These are phyloP conservation scores for Morpho helenor DNA, from an alignment of 2,888 invertebrate species.

Conservation along the genomic window DNA sequence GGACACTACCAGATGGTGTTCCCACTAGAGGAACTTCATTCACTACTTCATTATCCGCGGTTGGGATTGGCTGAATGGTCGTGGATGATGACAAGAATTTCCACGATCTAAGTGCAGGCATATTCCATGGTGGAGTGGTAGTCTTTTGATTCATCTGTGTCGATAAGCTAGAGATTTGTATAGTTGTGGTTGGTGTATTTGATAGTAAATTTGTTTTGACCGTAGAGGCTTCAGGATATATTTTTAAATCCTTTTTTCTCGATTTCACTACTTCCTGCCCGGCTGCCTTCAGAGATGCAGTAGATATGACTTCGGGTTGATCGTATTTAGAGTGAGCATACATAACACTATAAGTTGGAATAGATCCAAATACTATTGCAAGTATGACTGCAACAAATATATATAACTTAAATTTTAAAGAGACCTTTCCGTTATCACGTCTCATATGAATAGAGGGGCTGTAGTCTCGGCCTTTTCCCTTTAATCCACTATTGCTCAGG, in stretches of 20 bases:
- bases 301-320: slow-evolving; percentile 41
- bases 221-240: slow-evolving; percentile 46
- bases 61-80: slow-evolving; percentile 51
- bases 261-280: slow-evolving; percentile 54
- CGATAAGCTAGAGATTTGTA: slow-evolving; percentile 38
- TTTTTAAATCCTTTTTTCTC: slow-evolving; percentile 63
- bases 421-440: slow-evolving; percentile 54
- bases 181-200: slow-evolving; percentile 38
- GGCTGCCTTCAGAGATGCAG: slow-evolving; percentile 46
- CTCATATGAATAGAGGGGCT: slow-evolving; percentile 69
- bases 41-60: slow-evolving; percentile 47
- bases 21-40: slow-evolving; percentile 49
- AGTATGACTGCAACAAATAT: slow-evolving; percentile 55
- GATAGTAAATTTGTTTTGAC: slow-evolving; percentile 45
- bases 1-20: slow-evolving; percentile 53
- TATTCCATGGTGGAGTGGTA: slow-evolving; percentile 60
- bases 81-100: slow-evolving; percentile 54
- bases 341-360: slow-evolving; percentile 56
- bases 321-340: slow-evolving; percentile 43
- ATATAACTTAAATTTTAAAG: slow-evolving; percentile 58
- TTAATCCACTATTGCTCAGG: slow-evolving; percentile 78
- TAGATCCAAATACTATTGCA: slow-evolving; percentile 51
- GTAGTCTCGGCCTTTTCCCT: slow-evolving; percentile 74
- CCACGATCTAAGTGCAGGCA: slow-evolving; percentile 73
- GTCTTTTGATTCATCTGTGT: slow-evolving; percentile 43